phyloP scores from a whole-genome alignment of 2,113 vertebrate genomes.

The Nyctibius bracteatus region DNA sequence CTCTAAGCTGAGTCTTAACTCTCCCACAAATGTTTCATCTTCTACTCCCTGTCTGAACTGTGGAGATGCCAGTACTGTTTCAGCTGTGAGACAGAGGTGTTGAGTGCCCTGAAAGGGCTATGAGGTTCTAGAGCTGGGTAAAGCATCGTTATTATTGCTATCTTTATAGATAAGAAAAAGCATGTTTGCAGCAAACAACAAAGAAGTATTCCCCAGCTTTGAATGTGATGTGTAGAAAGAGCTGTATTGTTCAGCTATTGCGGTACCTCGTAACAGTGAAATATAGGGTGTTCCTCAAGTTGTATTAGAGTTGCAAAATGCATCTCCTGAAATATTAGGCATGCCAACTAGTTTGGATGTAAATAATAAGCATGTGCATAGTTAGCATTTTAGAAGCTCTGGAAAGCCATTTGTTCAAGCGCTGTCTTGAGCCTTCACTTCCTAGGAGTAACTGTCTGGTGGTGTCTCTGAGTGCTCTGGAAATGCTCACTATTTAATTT shows the following conservation, averaged over 20 bases:
- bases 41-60: neutral
- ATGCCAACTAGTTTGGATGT: neutral
- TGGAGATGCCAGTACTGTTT: neutral
- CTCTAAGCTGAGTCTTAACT: neutral
- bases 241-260: neutral
- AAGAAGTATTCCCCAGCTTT: neutral
- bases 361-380: neutral
- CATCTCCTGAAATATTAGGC: neutral
- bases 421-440: neutral
- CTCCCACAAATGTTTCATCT: neutral
- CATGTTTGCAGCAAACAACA: neutral
- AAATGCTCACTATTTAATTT: neutral
- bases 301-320: neutral
- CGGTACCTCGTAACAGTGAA: neutral
- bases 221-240: neutral
- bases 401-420: neutral
- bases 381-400: neutral
- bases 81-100: neutral
- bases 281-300: neutral
- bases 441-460: neutral
- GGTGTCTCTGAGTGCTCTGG: neutral
- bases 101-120: neutral
- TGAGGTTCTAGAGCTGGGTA: neutral
- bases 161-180: constrained; percentile 7
- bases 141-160: neutral